Evolutionary conservation across 2,113 vertebrate species (phyloP).

Genomic region (Australoheros scitulus): DNA sequence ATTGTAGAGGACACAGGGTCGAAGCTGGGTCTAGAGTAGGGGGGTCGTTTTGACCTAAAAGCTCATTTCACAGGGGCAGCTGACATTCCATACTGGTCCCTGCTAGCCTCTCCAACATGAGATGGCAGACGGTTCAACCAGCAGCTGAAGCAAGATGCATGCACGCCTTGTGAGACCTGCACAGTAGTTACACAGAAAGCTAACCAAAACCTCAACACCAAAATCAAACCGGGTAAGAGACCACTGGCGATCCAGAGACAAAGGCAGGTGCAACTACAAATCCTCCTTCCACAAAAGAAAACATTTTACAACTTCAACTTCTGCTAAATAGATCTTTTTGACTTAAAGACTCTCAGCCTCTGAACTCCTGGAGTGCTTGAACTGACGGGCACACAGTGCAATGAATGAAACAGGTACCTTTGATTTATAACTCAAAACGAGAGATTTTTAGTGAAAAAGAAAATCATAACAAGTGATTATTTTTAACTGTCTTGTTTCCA

Average conservation of each 20-base stretch:
- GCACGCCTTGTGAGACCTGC: not conserved
- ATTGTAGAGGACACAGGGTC: not conserved
- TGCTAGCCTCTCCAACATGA: not conserved
- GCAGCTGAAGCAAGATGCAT: not conserved
- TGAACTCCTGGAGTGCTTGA: too few species aligned
- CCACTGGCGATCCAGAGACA: not conserved
- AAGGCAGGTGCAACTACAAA: not conserved
- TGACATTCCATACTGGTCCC: not conserved
- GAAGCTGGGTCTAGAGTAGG: not conserved
- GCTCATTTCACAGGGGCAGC: not conserved
- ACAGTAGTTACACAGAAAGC: not conserved
- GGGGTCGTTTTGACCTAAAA: not conserved
- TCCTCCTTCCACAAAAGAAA: not conserved
- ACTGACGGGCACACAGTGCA: too few species aligned
- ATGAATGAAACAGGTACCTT: too few species aligned
- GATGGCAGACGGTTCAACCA: not conserved
- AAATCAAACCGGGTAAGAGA: not conserved
- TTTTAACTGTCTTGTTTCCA: not conserved
- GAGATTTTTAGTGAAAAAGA: not conserved
- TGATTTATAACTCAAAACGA: not conserved
- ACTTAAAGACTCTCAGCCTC: not conserved
- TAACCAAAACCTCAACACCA: not conserved
- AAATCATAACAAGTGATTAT: not conserved
- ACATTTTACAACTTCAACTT: not conserved
- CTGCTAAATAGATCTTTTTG: not conserved